Percentiles rank a stretch among this genome's conserved stretches.
These are phyloP conservation scores for Epizoanthus rinbou DNA, from an alignment of 92 coral and sea anemone species.

Conservation along the genomic window DNA sequence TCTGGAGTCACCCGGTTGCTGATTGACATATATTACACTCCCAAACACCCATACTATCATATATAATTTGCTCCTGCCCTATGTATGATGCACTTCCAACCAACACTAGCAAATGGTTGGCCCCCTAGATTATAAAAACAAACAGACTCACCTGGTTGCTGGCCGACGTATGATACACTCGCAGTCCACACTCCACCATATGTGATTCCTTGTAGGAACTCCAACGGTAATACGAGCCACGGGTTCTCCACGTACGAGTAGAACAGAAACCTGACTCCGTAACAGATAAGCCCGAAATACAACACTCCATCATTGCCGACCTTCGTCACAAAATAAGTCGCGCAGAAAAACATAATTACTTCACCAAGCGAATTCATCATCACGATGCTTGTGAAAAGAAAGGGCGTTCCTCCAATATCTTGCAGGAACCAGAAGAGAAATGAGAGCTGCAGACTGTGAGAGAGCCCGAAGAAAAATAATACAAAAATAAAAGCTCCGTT, in stretches of 20 bases:
- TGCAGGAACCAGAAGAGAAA: constrained; percentile 91
- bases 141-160: constrained; percentile 73
- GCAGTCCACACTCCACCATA: constrained; percentile 94
- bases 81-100: no score
- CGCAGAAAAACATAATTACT: constrained; percentile 80
- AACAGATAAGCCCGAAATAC: constrained; percentile 75
- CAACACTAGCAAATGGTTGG: no score
- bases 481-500: constrained; percentile 73
- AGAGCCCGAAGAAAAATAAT: constrained; percentile 61
- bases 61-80: no score
- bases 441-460: constrained; percentile 79
- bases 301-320: constrained; percentile 82
- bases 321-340: constrained; percentile 75
- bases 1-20: no score
- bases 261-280: constrained; percentile 75
- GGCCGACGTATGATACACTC: constrained; percentile 79
- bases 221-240: constrained; percentile 85
- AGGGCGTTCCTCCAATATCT: constrained; percentile 87
- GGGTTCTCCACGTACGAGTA: constrained; percentile 79
- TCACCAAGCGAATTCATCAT: constrained; percentile 78
- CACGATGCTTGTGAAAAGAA: constrained; percentile 75
- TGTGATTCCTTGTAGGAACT: constrained; percentile 79
- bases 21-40: no score
- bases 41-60: no score
- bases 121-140: no score